Evolutionary conservation across 2,888 invertebrate species (phyloP), one percentile per base, ranked within the genome.

Genomic region (Cryptocephalus moraei): DNA sequence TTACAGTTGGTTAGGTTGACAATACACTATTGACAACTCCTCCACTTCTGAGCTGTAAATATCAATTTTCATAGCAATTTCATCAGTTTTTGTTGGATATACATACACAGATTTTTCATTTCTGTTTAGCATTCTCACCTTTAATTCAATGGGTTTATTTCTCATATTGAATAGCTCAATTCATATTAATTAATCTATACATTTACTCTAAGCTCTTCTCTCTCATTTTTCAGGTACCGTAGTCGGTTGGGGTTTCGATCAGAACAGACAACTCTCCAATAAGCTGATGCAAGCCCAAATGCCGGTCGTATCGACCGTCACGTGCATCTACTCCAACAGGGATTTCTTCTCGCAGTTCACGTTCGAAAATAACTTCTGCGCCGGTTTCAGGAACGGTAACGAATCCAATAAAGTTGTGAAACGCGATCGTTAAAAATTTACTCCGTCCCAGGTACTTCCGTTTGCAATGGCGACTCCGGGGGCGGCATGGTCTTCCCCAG

Each of bases 291-390:
- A 77, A 47, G 76, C 79, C 0, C 71, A 76, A 54, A 78, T 81
- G 78, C 80, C 80, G 0, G 71, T 81, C 3, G 78, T 80, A 0
- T 74, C 76, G 53, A 74, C 75, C 42, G 72, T 75, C 56, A 76
- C 74, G 6, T 81, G 81, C 62, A 73, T 81, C 54, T 69, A 76
- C 45, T 80, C 79, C 0, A 76, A 78, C 63, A 74, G 75, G 56
- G 77, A 78, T 40, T 80, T 80, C 67, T 81, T 78, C 62, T 74
- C 75, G 0, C 68, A 73, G 36, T 80, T 79, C 62, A 77, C 78
- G 0, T 76, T 75, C 0, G 73, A 76, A 1, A 76, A 71, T 55
- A 79, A 79, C 0, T 81, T 65, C 51, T 73, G 73, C 52, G 73
- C 73, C 3, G 72, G 72, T 10, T 73, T 68, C 52, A 57, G 62